Percentiles rank a stretch among this genome's conserved stretches.
These are phyloP conservation scores for Hydrotaea diabolus DNA, from an alignment of 2,888 invertebrate genomes.

Conservation along the genomic window DNA sequence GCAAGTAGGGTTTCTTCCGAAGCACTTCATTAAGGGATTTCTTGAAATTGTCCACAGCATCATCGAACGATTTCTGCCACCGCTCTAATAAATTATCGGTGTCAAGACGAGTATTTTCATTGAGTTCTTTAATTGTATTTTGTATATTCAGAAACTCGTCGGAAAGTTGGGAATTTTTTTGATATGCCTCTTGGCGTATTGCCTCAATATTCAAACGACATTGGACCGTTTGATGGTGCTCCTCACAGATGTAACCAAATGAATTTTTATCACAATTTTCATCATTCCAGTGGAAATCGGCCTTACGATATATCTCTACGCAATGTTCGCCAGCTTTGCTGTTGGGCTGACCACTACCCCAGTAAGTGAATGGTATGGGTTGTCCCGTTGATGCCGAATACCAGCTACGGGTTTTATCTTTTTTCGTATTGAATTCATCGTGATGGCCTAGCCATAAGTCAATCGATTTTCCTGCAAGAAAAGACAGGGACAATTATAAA, in stretches of 20 bases:
- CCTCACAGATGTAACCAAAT: constrained; percentile 29
- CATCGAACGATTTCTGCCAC: neutral
- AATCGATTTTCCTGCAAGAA: neutral
- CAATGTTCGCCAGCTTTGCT: constrained; percentile 17
- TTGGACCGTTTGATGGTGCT: neutral
- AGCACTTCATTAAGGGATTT: neutral
- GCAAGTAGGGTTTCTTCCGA: neutral
- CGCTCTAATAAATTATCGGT: neutral
- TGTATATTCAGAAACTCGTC: neutral
- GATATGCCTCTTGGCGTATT: neutral
- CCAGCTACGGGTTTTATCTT: neutral
- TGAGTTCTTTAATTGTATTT: neutral
- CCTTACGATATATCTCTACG: neutral
- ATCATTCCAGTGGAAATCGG: constrained; percentile 26
- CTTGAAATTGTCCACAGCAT: neutral
- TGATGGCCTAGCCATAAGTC: constrained; percentile 9
- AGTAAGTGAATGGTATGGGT: neutral
- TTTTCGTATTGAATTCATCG: constrained; percentile 28
- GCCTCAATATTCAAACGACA: neutral
- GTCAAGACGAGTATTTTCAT: neutral
- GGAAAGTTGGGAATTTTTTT: neutral
- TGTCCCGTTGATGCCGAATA: neutral
- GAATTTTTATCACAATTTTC: neutral
- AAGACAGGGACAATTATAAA: neutral
- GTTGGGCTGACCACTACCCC: constrained; percentile 22